Conservation (phyloP, 2,113 vertebrate species). For the Nansenia antarctica region DNA sequence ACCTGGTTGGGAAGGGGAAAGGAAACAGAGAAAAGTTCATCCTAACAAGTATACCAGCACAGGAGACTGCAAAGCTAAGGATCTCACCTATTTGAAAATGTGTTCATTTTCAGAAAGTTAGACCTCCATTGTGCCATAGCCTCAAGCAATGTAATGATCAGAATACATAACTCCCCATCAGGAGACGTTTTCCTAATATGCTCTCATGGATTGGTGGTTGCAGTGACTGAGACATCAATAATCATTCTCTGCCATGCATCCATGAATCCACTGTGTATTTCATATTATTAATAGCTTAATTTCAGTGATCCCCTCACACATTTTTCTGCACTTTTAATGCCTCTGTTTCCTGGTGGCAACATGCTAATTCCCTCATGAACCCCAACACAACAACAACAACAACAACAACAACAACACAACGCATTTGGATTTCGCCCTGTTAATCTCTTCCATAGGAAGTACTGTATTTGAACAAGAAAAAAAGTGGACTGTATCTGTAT, state of each 20-base stretch:
- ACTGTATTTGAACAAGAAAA: slow-evolving; percentile 44
- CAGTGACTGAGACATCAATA: slow-evolving; percentile 1
- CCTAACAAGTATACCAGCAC: too few relatives aligned
- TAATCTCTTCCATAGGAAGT: slow-evolving; percentile 41
- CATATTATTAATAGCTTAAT: slow-evolving; percentile 23
- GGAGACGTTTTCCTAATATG: not conserved
- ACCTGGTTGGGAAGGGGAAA: not conserved
- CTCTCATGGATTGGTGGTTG: not conserved
- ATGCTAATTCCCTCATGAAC: slow-evolving; percentile 21
- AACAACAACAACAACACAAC: slow-evolving; percentile 35
- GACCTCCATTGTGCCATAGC: slow-evolving; percentile 5
- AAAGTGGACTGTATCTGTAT: slow-evolving; percentile 22
- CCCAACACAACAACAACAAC: too few relatives aligned
- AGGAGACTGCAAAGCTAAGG: too few relatives aligned
- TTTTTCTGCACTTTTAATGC: not conserved
- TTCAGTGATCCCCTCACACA: not conserved
- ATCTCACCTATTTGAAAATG: not conserved
- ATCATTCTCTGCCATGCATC: not conserved
- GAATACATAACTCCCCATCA: not conserved
- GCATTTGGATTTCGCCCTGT: slow-evolving; percentile 35
- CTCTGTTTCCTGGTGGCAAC: slow-evolving; percentile 5
- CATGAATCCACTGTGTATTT: not conserved
- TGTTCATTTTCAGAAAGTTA: slow-evolving; percentile 12
- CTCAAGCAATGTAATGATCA: not conserved
- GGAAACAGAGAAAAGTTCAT: not conserved